Base-by-base conservation (phyloP, 2,113 vertebrate species). In the Eupsittula cactorum region DNA sequence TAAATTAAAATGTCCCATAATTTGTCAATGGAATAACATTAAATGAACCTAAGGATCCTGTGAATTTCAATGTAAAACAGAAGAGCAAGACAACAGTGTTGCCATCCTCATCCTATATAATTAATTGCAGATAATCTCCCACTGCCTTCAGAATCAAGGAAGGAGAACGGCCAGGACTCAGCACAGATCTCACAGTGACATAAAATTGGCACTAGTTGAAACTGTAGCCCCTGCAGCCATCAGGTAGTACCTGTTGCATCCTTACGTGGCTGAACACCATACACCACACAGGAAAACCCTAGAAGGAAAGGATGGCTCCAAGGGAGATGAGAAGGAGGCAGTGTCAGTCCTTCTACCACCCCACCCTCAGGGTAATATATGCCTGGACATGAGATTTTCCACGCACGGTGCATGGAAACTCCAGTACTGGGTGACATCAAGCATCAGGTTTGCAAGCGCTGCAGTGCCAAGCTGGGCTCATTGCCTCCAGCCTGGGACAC, bases 381-480 rank as follows among this genome's bases (percentile, higher is more conserved):
- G 86, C 90, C 35, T 28, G 50, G 41, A n/a, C 28, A 16, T 3
- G 79, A 74, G 59, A 90, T 93, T 95, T 97, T 90, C 93, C 92
- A 33, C 9, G 62, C 53, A 6, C 1, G 4, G 62, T 13, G 33
- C 52, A 57, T 29, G 92, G 82, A 88, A 93, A 90, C 46, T 88
- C 59, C 92, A 67, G 53, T 39, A 25, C 37, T 3, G 37, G 63
- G 39, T 70, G 82, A 83, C 68, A 53, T 19, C 1, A 29, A 76
- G 82, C 75, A 93, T 62, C 67, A 82, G 67, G 74, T 81, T 89
- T 91, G 68, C 70, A 42, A 57, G 50, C 0, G 1, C 39, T 39
- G 37, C 29, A 10, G 59, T 53, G 71, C 23, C 67, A 55, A 82
- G 71, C 55, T 39, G 42, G 21, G 46, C 31, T 75, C 11, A 0